Evolutionary conservation across 1,140 invertebrate genomes (phyloP).

Genomic region (Pogonomyrmex californicus): DNA sequence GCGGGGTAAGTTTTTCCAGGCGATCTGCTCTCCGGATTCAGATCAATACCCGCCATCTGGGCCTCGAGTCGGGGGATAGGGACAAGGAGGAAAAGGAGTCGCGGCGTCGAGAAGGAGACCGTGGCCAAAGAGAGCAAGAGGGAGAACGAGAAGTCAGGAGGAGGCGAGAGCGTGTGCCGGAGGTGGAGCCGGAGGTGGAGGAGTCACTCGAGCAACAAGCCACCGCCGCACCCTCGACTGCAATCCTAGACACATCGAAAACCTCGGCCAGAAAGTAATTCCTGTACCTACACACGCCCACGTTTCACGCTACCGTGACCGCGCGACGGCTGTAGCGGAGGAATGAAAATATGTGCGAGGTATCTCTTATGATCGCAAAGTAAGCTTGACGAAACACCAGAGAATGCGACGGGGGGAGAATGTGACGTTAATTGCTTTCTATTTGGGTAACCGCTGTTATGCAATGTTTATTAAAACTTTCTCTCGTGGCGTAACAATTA

Average conservation of each 20-base stretch:
- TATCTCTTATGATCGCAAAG: constrained; percentile 21
- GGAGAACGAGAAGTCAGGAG: constrained; percentile 51
- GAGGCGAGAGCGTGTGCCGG: constrained; percentile 73
- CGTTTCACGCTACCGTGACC: constrained; percentile 71
- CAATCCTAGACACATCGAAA: constrained; percentile 78
- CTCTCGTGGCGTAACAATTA: constrained; percentile 14
- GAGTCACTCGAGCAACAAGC: constrained; percentile 85
- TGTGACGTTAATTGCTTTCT: constrained; percentile 42
- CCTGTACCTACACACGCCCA: constrained; percentile 69
- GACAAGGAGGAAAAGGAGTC: constrained; percentile 73
- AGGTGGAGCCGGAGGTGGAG: constrained; percentile 79
- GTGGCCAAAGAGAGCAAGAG: constrained; percentile 40
- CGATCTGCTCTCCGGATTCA: constrained; percentile 85
- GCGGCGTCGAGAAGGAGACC: constrained; percentile 44
- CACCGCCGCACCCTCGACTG: constrained; percentile 80
- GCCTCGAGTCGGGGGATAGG: constrained; percentile 76
- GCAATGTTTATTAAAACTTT: constrained; percentile 35
- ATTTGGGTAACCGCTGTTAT: constrained; percentile 38
- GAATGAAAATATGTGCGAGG: constrained; percentile 47
- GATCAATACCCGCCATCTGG: constrained; percentile 86
- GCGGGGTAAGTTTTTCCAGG: constrained; percentile 83
- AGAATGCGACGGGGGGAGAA: neutral
- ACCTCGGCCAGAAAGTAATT: constrained; percentile 75
- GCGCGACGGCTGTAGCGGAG: constrained; percentile 28
- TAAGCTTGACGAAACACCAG: constrained; percentile 25